Evolutionary conservation across 2,797 vertebrate genomes (phyloP).

Genomic region (Malacoctenus gilli): DNA sequence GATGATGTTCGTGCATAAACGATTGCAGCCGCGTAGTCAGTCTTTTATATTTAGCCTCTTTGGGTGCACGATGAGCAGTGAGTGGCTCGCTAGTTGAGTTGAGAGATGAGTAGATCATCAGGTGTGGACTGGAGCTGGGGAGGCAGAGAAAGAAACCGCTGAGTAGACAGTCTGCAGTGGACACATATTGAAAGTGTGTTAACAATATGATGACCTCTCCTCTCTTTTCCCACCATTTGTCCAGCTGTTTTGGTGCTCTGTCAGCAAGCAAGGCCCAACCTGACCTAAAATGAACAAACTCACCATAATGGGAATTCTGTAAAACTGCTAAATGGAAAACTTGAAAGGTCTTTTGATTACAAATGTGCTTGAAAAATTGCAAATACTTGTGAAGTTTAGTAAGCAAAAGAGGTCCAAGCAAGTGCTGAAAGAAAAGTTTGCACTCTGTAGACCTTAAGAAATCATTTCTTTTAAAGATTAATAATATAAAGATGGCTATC

Average conservation of each 20-base stretch:
- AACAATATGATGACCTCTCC: constrained; percentile 34
- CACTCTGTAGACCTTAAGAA: too few species aligned
- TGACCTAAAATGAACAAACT: constrained; percentile 23
- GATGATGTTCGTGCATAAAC: constrained; percentile 21
- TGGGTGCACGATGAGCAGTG: constrained; percentile 7
- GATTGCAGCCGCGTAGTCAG: constrained; percentile 14
- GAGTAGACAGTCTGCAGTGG: constrained; percentile 48
- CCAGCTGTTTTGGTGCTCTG: constrained; percentile 26
- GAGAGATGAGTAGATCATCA: constrained; percentile 17
- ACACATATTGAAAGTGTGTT: constrained; percentile 43
- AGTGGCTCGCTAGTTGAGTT: too few species aligned
- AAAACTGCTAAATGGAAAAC: constrained; percentile 11
- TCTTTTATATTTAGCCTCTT: constrained; percentile 9
- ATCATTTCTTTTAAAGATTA: too few species aligned
- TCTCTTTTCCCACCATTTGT: constrained; percentile 22
- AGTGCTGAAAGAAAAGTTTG: too few species aligned
- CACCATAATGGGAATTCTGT: constrained; percentile 23
- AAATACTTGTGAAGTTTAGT: too few species aligned
- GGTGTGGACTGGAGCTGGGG: constrained; percentile 14
- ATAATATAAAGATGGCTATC: too few species aligned
- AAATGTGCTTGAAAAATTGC: background rate
- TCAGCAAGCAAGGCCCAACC: constrained; percentile 17
- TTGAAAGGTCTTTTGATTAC: constrained; percentile 7
- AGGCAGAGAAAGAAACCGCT: constrained; percentile 47
- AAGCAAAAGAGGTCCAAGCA: too few species aligned